phyloP scores from a whole-genome alignment of 2,888 invertebrate genomes.

The Meteorus colon region DNA sequence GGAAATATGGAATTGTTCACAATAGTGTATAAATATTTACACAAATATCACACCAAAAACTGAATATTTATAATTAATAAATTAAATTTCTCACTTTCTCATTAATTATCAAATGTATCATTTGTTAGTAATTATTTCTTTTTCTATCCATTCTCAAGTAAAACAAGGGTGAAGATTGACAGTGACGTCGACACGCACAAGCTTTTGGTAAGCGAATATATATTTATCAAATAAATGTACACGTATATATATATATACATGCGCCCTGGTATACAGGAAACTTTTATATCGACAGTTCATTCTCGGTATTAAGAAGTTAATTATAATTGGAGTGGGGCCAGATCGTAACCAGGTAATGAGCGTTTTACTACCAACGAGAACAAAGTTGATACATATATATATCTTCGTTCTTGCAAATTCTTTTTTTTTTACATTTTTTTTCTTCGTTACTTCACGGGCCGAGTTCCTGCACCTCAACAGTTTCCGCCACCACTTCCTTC shows the following conservation, averaged over 20 bases:
- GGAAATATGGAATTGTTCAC: neutral
- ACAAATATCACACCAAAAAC: no score
- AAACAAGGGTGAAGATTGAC: neutral
- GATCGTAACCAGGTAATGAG: constrained; percentile 46
- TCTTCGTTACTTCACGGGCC: neutral
- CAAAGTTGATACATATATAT: constrained; percentile 28
- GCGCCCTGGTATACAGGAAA: constrained; percentile 20
- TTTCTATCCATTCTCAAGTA: neutral
- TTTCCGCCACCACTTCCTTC: neutral
- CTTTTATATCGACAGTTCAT: constrained; percentile 47
- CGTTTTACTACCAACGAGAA: constrained; percentile 33
- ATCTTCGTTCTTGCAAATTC: constrained; percentile 1
- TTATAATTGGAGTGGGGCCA: constrained; percentile 46
- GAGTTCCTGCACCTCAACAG: neutral
- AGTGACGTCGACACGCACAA: neutral
- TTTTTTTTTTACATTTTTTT: neutral
- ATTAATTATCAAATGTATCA: no score
- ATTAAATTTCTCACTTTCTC: no score
- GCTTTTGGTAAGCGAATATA: neutral
- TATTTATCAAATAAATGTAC: neutral
- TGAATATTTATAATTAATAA: no score
- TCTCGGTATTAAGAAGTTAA: constrained; percentile 46
- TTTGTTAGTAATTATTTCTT: no score
- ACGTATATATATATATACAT: neutral
- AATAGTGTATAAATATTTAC: neutral